A percentile compares a stretch with the other conserved stretches of the same genome.
These are phyloP conservation scores for Leucophenga montana DNA, from an alignment of 2,888 invertebrate genomes.

Conservation along the genomic window DNA sequence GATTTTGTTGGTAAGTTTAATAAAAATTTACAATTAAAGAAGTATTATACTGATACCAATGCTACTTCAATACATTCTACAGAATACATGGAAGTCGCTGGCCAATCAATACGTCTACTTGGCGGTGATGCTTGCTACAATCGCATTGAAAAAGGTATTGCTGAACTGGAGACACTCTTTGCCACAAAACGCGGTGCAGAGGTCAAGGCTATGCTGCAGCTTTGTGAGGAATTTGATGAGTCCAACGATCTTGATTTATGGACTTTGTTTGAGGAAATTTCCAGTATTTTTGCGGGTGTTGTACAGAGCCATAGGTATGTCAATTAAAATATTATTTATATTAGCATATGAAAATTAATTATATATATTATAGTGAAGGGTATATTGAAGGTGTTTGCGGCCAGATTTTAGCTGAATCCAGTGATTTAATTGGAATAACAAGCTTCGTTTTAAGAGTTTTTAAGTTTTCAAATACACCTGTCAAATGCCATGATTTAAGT, in stretches of 20 bases:
- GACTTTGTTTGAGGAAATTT: slow-evolving; percentile 67
- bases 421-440: slow-evolving; percentile 59
- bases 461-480: slow-evolving; percentile 22
- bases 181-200: slow-evolving; percentile 57
- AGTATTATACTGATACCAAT: too few relatives aligned
- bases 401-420: slow-evolving; percentile 57
- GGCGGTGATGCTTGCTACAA: slow-evolving; percentile 67
- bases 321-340: slow-evolving; percentile 13
- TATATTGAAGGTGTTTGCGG: slow-evolving; percentile 60
- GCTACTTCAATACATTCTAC: too few relatives aligned
- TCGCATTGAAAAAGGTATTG: slow-evolving; percentile 66
- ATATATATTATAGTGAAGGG: slow-evolving; percentile 49
- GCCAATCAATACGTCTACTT: slow-evolving; percentile 63
- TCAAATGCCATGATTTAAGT: slow-evolving; percentile 61
- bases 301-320: slow-evolving; percentile 68
- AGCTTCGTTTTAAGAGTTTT: slow-evolving; percentile 53
- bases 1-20: slow-evolving; percentile 77
- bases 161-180: slow-evolving; percentile 64
- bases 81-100: slow-evolving; percentile 72
- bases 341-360: too few relatives aligned
- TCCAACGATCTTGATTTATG: slow-evolving; percentile 65
- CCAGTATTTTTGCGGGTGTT: slow-evolving; percentile 66
- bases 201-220: slow-evolving; percentile 59
- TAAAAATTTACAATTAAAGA: too few relatives aligned
- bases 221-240: slow-evolving; percentile 66